Evolutionary conservation across 2,113 vertebrate genomes (phyloP), one percentile per base, ranked within the genome.

Genomic region (Parus major): DNA sequence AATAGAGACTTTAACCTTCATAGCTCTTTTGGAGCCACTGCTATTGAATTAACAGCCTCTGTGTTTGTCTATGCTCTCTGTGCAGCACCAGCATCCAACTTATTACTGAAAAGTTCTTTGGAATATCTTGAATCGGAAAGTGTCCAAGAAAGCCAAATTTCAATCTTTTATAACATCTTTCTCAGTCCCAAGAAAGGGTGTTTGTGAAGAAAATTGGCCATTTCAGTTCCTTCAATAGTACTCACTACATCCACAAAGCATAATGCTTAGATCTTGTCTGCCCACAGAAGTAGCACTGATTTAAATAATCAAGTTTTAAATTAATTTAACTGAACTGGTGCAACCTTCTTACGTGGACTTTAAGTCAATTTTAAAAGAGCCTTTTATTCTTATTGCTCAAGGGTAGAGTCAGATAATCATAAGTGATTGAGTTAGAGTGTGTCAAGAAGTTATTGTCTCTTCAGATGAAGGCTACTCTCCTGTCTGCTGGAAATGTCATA

Each of bases 231-330:
- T 56, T 88, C 76, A 81, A 44, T 75, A 86, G 57, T 49, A 81
- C 52, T 90, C 16, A 33, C 28, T 83, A 44, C 31, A 49, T 41
- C 57, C 64, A 93, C 59, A 61, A 95, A 95, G 63, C 60, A 12
- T 92, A 92, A 90, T 50, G 86, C 87, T 96, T 88, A 88, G 68
- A 77, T 83, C 64, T 90, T 90, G 44, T 75, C 90, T 88, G 80
- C 68, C 60, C 71, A 61, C 33, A 68, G 47, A 91, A 77, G 55
- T 83, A 60, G 22, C 79, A 92, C 68, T 90, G 85, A 96, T 96
- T 97, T 95, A 93, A 97, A 96, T 93, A 92, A 95, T 93, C 80
- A 70, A 20, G 17, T 95, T 92, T 86, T 53, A 88, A 96, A 93
- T 81, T 35, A 95, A 83, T 95, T 94, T 92, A 88, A 88, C 66